Evolutionary conservation across 2,888 invertebrate species (phyloP), one percentile per base, ranked within the genome.

Genomic region (Dexiosoma caninum): DNA sequence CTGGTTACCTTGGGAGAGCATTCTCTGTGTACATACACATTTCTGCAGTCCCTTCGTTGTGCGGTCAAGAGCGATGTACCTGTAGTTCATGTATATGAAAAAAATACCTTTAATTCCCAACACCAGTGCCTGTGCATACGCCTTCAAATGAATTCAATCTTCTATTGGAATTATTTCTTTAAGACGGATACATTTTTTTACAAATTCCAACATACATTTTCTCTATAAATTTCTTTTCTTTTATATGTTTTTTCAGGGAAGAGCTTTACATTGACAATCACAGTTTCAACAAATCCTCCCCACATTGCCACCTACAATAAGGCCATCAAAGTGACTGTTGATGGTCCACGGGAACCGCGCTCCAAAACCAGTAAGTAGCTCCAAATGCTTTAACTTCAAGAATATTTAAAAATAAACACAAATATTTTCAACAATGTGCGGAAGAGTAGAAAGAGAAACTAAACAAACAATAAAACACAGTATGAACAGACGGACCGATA

Each of bases 301-400:
- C 98, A 98, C 91, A 95, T 99, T 82, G 95, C 97, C 79, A 96
- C 97, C 14, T 98, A 98, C 92, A 95, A 95, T 90, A 98, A 98
- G 90, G 98, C 98, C 83, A 98, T 98, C 91, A 98, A 98, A 91
- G 98, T 98, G 84, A 98, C 98, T 21, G 98, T 98, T 70, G 98
- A 98, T 90, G 98, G 98, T 84, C 98, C 98, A 9, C 91, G 98
- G 86, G 98, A 98, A 90, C 98, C 98, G 6, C 92, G 98, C 87
- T 97, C 96, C 84, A 97, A 97, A 92, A 96, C 96, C 92, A 96
- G 95, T 96, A 93, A 95, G 95, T 90, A 87, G 9, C 21, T 44
- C 30, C 14, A 12, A 21, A 3, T n/a, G 42, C 23, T 19, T 8
- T 7, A 42, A 27, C 3, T 23, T 42, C 16, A 42, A 23, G 16